A percentile compares a stretch with the other conserved stretches of the same genome.
These are phyloP conservation scores for Trichogramma evanescens DNA, from an alignment of 2,888 invertebrate species.

Conservation along the genomic window DNA sequence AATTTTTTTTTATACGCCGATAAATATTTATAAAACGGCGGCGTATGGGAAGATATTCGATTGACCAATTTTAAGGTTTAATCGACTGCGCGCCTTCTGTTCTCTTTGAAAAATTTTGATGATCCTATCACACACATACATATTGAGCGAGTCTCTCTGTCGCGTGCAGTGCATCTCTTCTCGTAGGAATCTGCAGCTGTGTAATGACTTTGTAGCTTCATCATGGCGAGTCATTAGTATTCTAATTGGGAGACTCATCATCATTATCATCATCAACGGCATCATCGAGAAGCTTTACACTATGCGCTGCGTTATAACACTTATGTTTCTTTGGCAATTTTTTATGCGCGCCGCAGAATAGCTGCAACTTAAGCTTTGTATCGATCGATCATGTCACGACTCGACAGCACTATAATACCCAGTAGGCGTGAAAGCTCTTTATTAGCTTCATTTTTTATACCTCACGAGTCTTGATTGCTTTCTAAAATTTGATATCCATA, in stretches of 20 bases:
- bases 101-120: no score
- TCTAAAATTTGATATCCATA: constrained; percentile 14
- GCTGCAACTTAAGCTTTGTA: constrained; percentile 10
- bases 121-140: no score
- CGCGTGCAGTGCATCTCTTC: no score
- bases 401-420: constrained; percentile 8
- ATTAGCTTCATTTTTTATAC: constrained; percentile 23
- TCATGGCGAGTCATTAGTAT: constrained; percentile 32
- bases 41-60: no score
- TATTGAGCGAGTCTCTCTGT: no score
- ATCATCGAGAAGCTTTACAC: no score
- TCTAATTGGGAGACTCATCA: constrained; percentile 22
- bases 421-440: constrained; percentile 21
- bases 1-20: no score
- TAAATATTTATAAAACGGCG: no score
- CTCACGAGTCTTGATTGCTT: constrained; percentile 13
- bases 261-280: background rate
- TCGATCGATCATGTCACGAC: constrained; percentile 24
- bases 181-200: constrained; percentile 3
- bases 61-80: no score
- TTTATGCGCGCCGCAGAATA: no score
- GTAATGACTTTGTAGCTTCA: constrained; percentile 33
- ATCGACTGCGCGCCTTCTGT: no score
- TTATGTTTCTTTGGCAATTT: background rate
- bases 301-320: no score